Evolutionary conservation across 2,113 vertebrate species (phyloP), one percentile per base, ranked within the genome.

Genomic region (Rafetus swinhoei): DNA sequence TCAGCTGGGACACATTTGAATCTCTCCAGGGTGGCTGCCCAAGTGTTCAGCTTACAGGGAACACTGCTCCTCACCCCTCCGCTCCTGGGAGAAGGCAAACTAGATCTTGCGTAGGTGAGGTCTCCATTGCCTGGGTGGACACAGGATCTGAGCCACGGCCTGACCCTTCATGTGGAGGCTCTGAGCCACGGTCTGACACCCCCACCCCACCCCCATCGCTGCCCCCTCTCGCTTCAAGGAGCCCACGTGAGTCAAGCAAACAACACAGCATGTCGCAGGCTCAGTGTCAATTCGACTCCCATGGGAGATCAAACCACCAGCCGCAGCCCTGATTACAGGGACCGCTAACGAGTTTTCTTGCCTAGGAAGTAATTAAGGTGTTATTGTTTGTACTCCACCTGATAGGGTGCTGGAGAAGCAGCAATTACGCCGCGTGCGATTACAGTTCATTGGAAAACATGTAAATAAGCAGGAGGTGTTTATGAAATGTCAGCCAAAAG

Each of bases 351-450:
- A 59, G 62, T 74, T 76, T 74, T 39, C 45, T 39, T 4, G 45
- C 54, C 83, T 74, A 81, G 59, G 77, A 86, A 90, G 89, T 85
- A 90, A 86, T 90, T 90, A 90, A 90, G 84, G 62, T 86, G 84
- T 90, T 81, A 84, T 80, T 90, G 79, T 90, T 85, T 81, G 60
- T 90, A 52, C 89, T 85, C 62, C 62, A 39, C 79, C 72, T 56
- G 79, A 81, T 19, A 74, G 77, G 56, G 54, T 24, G 62, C 79
- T 27, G 3, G 29, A 86, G 89, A 86, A 76, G 79, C 62, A 53
- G 77, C 84, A 90, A 90, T 90, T 90, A 90, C 80, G 53, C 72
- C 22, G 72, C 60, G 65, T 57, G 65, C n/a, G 55, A 72, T 56
- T 81, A 79, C 54, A 74, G 83, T 55, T 84, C 79, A 60, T 90